These are phyloP conservation scores for Cepaea nemoralis DNA, from an alignment of 1,140 invertebrate species.

Conservation along the genomic window DNA sequence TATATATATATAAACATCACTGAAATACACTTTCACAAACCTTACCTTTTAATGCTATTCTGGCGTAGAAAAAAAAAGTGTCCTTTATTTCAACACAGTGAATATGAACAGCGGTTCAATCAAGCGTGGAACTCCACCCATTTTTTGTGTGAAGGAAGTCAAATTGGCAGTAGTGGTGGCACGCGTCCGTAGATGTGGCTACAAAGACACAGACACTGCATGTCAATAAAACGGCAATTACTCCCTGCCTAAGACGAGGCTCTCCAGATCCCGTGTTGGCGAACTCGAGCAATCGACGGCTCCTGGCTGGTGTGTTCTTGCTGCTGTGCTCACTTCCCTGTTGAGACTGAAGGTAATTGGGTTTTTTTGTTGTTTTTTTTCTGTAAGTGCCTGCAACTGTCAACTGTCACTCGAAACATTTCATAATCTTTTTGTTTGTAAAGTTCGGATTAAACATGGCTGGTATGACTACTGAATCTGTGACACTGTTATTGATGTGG, in stretches of 20 bases:
- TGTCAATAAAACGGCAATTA: constrained; percentile 14
- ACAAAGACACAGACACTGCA: constrained; percentile 8
- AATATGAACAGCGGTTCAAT: no score
- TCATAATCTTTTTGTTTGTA: no score
- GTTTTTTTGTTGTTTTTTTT: background rate
- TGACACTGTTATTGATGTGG: no score
- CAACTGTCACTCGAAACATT: no score
- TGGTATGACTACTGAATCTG: no score
- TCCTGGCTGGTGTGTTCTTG: background rate
- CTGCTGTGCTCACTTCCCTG: background rate
- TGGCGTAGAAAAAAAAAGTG: no score
- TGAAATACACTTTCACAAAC: no score
- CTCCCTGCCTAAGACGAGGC: background rate
- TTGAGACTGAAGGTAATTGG: background rate
- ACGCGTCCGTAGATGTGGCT: constrained; percentile 6
- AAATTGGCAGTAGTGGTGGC: background rate
- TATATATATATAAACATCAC: no score
- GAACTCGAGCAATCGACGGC: constrained; percentile 4
- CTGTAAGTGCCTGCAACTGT: no score
- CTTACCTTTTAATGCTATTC: no score
- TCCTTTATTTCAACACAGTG: no score
- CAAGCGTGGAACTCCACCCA: background rate
- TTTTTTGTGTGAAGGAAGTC: constrained; percentile 9
- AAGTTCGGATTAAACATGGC: no score
- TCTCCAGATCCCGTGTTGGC: background rate